These are phyloP conservation scores for Orchesella cincta DNA, from an alignment of 1,140 invertebrate species.

Conservation along the genomic window DNA sequence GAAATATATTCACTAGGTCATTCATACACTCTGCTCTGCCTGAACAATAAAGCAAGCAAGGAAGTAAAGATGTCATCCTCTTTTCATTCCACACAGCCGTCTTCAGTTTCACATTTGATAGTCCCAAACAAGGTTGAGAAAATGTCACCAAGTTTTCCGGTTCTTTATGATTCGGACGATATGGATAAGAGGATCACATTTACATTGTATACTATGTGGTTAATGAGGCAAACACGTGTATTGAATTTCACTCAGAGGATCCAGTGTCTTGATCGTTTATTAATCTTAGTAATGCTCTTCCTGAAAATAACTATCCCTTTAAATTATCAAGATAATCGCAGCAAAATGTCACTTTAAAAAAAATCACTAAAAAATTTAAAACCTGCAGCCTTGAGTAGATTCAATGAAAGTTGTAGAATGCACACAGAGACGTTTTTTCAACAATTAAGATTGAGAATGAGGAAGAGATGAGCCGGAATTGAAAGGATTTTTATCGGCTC, in stretches of 20 bases:
- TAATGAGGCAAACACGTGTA: neutral
- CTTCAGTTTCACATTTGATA: neutral
- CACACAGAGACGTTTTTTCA: neutral
- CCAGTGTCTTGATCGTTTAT: neutral
- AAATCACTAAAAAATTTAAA: neutral
- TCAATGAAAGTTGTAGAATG: neutral
- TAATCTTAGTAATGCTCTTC: neutral
- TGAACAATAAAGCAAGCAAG: no score
- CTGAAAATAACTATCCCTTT: neutral
- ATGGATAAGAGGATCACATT: neutral
- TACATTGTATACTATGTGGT: neutral
- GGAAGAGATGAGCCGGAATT: neutral
- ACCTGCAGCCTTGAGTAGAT: neutral
- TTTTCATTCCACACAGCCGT: neutral
- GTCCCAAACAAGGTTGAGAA: no score
- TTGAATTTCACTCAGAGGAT: neutral
- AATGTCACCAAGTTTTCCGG: neutral
- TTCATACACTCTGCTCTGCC: no score
- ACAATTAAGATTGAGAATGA: neutral
- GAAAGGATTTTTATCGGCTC: neutral
- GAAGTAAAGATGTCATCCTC: neutral
- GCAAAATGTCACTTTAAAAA: neutral
- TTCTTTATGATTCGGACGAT: neutral
- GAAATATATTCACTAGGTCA: no score
- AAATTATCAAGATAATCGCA: neutral